These are phyloP conservation scores for Ctenomys sociabilis DNA, from an alignment of 2,113 vertebrate species.

Conservation along the genomic window DNA sequence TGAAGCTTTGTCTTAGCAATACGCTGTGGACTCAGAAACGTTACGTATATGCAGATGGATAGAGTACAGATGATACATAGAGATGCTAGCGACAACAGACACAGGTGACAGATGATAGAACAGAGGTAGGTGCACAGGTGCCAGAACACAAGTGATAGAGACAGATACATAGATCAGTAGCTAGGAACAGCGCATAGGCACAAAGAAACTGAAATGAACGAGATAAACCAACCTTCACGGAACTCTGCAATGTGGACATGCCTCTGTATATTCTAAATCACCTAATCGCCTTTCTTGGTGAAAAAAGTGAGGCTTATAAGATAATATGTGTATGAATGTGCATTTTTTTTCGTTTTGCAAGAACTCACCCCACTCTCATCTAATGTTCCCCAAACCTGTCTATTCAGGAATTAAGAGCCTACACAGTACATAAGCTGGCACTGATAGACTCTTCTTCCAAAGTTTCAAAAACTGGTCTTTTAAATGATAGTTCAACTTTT, in stretches of 20 bases:
- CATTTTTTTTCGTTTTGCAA: not conserved
- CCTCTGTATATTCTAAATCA: not conserved
- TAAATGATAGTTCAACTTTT: not conserved
- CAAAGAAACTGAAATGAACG: accelerated
- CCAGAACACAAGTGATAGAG: not conserved
- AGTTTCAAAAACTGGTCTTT: not conserved
- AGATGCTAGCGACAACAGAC: too few species aligned
- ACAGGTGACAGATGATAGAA: not conserved
- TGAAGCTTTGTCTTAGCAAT: not conserved
- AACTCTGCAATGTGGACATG: not conserved
- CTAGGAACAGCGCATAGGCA: not conserved
- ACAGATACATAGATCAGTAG: not conserved
- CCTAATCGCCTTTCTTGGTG: not conserved
- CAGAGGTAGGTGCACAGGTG: too few species aligned
- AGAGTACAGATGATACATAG: not conserved
- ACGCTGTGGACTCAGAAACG: not conserved
- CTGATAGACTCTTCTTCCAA: not conserved
- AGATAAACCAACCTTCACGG: not conserved
- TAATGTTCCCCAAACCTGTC: not conserved
- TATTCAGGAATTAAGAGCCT: not conserved
- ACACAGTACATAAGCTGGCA: not conserved
- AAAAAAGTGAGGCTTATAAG: not conserved
- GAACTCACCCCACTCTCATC: not conserved
- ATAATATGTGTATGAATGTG: accelerated
- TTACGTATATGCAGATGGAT: not conserved